Conservation (phyloP, 2,888 invertebrate genomes). For the Archips crataeganus region DNA sequence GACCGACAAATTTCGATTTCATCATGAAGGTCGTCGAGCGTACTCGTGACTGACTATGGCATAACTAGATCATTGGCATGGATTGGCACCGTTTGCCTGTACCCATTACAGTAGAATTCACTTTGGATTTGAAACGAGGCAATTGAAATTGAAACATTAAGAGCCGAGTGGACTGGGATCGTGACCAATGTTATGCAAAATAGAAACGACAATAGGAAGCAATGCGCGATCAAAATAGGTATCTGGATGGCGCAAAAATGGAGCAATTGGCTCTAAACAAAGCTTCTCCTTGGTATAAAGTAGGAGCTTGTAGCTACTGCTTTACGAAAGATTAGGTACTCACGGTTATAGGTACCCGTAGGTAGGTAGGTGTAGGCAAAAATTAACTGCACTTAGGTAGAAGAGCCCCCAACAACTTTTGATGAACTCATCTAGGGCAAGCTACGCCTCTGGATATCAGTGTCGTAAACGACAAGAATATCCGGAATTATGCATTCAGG, state of each 20-base stretch:
- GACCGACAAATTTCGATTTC: constrained; percentile 72
- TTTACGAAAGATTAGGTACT: too few species aligned
- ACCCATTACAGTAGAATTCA: constrained; percentile 63
- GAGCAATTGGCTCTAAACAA: constrained; percentile 10
- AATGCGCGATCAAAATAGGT: constrained; percentile 57
- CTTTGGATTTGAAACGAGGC: constrained; percentile 66
- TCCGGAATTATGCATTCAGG: constrained; percentile 63
- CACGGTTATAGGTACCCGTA: too few species aligned
- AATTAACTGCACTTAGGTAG: too few species aligned
- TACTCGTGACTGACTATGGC: constrained; percentile 66
- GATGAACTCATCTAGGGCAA: too few species aligned
- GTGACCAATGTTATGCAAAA: constrained; percentile 80
- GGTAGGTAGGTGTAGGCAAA: too few species aligned
- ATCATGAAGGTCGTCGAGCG: constrained; percentile 69
- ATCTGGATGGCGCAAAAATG: constrained; percentile 54
- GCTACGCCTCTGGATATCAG: not conserved
- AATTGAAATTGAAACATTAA: constrained; percentile 74
- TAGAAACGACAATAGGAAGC: constrained; percentile 68
- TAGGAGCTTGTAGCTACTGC: too few species aligned
- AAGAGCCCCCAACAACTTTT: too few species aligned
- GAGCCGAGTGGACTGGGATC: constrained; percentile 62
- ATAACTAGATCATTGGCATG: constrained; percentile 72
- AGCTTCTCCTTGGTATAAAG: not conserved
- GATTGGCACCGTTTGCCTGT: constrained; percentile 70
- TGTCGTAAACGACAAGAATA: constrained; percentile 30